Evolutionary conservation across 2,113 vertebrate genomes (phyloP).

Genomic region (Ovis aries): ARS-UI_Ramb_v3.0 NC_056054.1:110263501-110264000

Average conservation of each 20-base stretch:
- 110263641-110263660: neutral
- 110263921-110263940: neutral
- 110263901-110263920: neutral
- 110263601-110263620: neutral
- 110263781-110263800: neutral
- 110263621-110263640: neutral
- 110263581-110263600: neutral
- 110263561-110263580: neutral
- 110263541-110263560: neutral
- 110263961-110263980: neutral
- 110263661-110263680: neutral
- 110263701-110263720: neutral
- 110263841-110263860: neutral
- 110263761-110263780: neutral
- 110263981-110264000: neutral
- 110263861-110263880: neutral
- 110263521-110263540: conserved; percentile 14
- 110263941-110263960: neutral
- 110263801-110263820: neutral
- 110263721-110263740: neutral
- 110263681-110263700: neutral
- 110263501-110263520: neutral
- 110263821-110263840: neutral
- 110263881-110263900: neutral
- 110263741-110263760: neutral